Evolutionary conservation across 2,797 vertebrate species (phyloP).

Genomic region (Scleropages formosus): DNA sequence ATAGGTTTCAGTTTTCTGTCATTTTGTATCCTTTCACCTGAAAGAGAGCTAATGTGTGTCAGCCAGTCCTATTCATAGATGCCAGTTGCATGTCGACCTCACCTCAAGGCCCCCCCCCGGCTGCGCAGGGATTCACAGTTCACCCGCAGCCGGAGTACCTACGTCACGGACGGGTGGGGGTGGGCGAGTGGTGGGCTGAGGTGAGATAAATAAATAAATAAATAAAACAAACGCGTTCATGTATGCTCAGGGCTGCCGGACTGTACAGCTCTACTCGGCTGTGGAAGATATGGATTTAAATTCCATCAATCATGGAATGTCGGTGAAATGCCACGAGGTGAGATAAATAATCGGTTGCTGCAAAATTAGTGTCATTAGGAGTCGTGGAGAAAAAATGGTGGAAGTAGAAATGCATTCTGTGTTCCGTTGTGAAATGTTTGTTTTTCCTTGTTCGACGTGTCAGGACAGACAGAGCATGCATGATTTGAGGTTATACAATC

Average conservation of each 20-base stretch:
- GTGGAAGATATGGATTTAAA: constrained; percentile 22
- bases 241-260: constrained; percentile 11
- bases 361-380: background rate
- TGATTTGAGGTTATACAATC: background rate
- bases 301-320: constrained; percentile 21
- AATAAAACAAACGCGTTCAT: constrained; percentile 21
- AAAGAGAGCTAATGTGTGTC: no score
- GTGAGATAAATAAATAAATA: constrained; percentile 26
- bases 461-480: background rate
- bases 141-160: constrained; percentile 25
- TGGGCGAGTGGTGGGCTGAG: no score
- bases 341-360: constrained; percentile 7
- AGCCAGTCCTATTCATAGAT: background rate
- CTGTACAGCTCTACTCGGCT: constrained; percentile 13
- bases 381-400: constrained; percentile 4
- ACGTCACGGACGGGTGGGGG: background rate
- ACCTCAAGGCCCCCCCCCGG: background rate
- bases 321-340: constrained; percentile 25
- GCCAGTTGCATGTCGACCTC: background rate
- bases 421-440: background rate
- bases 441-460: background rate
- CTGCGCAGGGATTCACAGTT: constrained; percentile 25
- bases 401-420: background rate
- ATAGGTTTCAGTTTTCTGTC: no score
- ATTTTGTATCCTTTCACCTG: no score